Percentiles rank a stretch among this genome's conserved stretches.
phyloP scores from a whole-genome alignment of 2,113 vertebrate species.

The Austrofundulus limnaeus region DNA sequence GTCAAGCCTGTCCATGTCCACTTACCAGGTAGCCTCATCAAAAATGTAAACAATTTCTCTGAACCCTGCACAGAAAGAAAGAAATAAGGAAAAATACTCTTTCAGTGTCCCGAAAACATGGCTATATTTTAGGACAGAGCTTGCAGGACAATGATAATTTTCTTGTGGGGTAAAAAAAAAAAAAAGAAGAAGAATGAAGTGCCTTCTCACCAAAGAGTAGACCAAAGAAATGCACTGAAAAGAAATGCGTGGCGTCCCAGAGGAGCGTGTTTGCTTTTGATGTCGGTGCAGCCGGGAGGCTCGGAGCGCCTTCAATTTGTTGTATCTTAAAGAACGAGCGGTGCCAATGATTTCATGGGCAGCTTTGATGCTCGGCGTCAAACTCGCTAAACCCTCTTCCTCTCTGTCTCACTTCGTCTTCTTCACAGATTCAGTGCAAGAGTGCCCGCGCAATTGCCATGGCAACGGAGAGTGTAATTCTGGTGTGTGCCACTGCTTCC shows the following conservation, averaged over 20 bases:
- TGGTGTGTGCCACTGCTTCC: conserved; percentile 96
- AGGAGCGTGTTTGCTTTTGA: conserved; percentile 44
- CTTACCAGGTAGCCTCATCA: not conserved
- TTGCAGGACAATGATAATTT: conserved; percentile 14
- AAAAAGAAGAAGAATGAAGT: conserved; percentile 45
- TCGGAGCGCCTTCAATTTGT: conserved; percentile 33
- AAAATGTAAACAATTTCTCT: not conserved
- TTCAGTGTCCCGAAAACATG: not conserved
- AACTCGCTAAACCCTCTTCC: conserved; percentile 48
- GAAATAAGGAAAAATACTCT: not conserved
- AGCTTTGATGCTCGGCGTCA: conserved; percentile 64
- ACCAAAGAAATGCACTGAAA: conserved; percentile 23
- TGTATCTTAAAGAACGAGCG: conserved; percentile 46
- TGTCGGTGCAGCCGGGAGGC: conserved; percentile 33
- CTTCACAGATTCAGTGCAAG: conserved; percentile 94
- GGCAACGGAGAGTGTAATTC: conserved; percentile 98
- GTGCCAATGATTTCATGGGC: conserved; percentile 62
- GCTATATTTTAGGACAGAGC: conserved; percentile 12
- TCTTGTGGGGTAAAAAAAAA: too few species aligned
- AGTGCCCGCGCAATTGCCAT: conserved; percentile 96
- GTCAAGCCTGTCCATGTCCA: not conserved
- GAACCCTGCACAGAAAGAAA: not conserved
- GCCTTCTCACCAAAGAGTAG: conserved; percentile 5
- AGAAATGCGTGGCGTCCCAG: conserved; percentile 19
- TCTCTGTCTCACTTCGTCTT: conserved; percentile 54